Percentiles rank a stretch among this genome's conserved stretches.
Evolutionary conservation across 1,140 invertebrate genomes (phyloP).

Genomic region (Grapholita molesta): DNA sequence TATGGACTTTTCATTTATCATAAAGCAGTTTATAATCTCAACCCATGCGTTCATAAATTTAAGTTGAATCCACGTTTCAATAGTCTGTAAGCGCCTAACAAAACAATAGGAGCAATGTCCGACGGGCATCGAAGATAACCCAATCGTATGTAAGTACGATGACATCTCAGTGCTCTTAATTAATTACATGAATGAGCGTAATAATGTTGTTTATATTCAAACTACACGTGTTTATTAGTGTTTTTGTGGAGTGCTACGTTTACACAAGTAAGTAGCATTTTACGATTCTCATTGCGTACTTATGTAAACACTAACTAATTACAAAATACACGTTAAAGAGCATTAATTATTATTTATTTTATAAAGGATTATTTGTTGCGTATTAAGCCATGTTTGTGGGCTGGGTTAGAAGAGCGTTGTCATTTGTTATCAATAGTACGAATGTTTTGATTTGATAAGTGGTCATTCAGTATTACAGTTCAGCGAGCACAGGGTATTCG

Average conservation of each 20-base stretch:
- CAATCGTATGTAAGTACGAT: not conserved
- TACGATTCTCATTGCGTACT: not conserved
- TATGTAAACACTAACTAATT: not conserved
- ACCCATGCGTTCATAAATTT: too few species aligned
- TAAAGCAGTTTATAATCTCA: too few species aligned
- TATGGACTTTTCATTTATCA: too few species aligned
- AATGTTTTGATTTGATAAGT: conserved; percentile 2
- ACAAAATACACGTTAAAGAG: not conserved
- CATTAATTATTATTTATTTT: not conserved
- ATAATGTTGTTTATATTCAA: conserved; percentile 1
- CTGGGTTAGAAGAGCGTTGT: not conserved
- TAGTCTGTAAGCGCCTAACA: not conserved
- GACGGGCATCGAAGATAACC: not conserved
- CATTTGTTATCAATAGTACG: not conserved
- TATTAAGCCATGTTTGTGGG: not conserved
- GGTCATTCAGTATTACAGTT: not conserved
- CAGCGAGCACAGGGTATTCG: too few species aligned
- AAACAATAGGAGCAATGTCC: not conserved
- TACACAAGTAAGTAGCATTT: not conserved
- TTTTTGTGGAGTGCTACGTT: not conserved
- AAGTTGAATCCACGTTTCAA: too few species aligned
- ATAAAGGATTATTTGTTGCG: not conserved
- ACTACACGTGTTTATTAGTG: not conserved
- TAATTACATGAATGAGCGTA: not conserved
- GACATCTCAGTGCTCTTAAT: not conserved